Base-by-base conservation (phyloP, 1,140 invertebrate genomes). In the Microplitis demolitor region DNA sequence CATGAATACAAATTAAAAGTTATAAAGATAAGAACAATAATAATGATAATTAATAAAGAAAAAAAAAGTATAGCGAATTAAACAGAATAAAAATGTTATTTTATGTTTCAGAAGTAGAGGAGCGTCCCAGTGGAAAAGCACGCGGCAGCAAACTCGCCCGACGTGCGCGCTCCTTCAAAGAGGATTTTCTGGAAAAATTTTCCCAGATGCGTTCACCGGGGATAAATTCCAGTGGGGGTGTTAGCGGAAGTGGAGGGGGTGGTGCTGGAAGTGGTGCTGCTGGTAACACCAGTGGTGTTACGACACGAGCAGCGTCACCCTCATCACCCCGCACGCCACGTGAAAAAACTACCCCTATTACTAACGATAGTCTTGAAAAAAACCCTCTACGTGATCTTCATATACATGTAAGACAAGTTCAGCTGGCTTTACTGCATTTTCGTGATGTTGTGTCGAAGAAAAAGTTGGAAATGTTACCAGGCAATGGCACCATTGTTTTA, bases 391-490 rank as follows among this genome's bases (percentile, higher is more conserved):
- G 84, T 14, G 86, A 87, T 58, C 75, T 87, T 53, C 85, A 87
- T 66, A 79, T 85, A 24, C 86, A 87, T 77, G 86, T 87, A 16
- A 78, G 86, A 37, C 87, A 93, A 89, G 91, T 93, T 71, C 92
- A 92, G 79, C 91, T 93, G 84, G 93, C 94, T 11, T 87, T 96
- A 64, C 91, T 92, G 79, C 96, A 96, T 87, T 96, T 97, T 84
- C 91, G 93, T 58, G 95, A 97, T 89, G 95, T 96, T 35, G 95
- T 98, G 63, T 92, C 93, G 69, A 96, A 96, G 86, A 93, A 96
- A 81, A 97, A 94, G 86, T 88, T 96, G 74, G 95, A 97, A 88
- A 95, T 97, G 90, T 87, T 98, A 72, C 94, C 96, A 0, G 96
- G 95, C 51, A 96, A 96, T 84, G 95, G 95, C 66, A 97, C 95